These are phyloP conservation scores for Athene noctua DNA, from an alignment of 2,113 vertebrate genomes.

Conservation along the genomic window DNA sequence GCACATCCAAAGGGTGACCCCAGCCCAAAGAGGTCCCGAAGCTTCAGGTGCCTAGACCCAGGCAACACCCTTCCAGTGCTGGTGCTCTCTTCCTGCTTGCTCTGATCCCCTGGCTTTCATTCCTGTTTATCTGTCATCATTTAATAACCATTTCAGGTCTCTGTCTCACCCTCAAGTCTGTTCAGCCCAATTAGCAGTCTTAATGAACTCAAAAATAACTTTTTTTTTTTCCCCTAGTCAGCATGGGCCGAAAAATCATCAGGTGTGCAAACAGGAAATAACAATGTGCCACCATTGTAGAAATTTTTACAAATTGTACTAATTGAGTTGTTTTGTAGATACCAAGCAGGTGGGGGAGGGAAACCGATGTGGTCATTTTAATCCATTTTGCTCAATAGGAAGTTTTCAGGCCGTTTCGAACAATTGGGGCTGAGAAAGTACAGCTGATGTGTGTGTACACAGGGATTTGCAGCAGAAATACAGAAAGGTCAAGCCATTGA, in stretches of 20 bases:
- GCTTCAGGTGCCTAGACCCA: neutral
- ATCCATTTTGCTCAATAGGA: neutral
- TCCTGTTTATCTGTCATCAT: neutral
- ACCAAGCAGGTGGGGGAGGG: neutral
- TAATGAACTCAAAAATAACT: neutral
- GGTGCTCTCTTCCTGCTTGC: neutral
- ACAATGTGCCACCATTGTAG: slow-evolving; percentile 18
- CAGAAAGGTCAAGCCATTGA: slow-evolving; percentile 32
- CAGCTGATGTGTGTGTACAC: neutral
- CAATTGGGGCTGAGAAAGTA: neutral
- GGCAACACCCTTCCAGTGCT: neutral
- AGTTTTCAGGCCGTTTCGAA: slow-evolving; percentile 41
- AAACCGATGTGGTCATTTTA: neutral
- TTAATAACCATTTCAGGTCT: neutral
- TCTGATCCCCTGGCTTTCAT: neutral
- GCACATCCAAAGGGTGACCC: neutral
- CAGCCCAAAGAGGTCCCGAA: neutral
- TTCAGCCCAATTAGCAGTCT: neutral
- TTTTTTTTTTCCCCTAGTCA: neutral
- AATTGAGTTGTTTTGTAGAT: neutral
- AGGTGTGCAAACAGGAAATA: neutral
- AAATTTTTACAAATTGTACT: neutral
- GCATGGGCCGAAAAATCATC: neutral
- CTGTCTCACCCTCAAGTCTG: accelerated
- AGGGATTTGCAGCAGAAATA: neutral